Evolutionary conservation across 2,797 vertebrate genomes (phyloP).

Genomic region (Acipenser oxyrinchus): DNA sequence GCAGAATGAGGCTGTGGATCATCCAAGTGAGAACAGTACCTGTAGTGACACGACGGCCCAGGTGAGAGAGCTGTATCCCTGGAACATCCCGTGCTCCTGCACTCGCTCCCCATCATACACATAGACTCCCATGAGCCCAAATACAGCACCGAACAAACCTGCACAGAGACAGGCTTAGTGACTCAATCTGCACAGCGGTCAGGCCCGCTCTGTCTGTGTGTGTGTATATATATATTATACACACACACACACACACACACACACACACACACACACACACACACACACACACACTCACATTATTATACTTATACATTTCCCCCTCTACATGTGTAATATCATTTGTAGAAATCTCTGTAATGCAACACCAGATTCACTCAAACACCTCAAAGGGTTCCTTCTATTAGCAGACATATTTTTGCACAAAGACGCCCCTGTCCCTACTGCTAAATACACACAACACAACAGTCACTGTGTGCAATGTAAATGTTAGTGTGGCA

Average conservation of each 20-base stretch:
- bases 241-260: constrained; percentile 8
- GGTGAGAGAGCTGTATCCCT: constrained; percentile 89
- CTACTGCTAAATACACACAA: background rate
- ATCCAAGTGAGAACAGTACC: constrained; percentile 52
- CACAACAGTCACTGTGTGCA: background rate
- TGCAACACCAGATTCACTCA: background rate
- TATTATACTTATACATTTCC: background rate
- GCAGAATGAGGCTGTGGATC: background rate
- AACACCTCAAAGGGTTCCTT: background rate
- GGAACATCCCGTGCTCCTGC: constrained; percentile 86
- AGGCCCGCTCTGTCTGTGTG: background rate
- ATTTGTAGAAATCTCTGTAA: background rate
- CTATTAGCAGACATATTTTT: background rate
- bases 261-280: constrained; percentile 6
- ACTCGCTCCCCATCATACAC: constrained; percentile 84
- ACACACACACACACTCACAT: constrained; percentile 1
- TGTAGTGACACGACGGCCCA: constrained; percentile 88
- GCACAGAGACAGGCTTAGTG: constrained; percentile 25
- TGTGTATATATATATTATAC: constrained; percentile 25
- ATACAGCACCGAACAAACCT: constrained; percentile 91
- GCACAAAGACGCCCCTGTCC: background rate
- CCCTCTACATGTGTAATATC: background rate
- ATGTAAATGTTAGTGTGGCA: too few species aligned
- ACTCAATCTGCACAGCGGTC: constrained; percentile 10
- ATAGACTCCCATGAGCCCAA: constrained; percentile 86